Base-by-base conservation (phyloP, 2,113 vertebrate species). In the Sinocyclocheilus maitianheensis region DNA sequence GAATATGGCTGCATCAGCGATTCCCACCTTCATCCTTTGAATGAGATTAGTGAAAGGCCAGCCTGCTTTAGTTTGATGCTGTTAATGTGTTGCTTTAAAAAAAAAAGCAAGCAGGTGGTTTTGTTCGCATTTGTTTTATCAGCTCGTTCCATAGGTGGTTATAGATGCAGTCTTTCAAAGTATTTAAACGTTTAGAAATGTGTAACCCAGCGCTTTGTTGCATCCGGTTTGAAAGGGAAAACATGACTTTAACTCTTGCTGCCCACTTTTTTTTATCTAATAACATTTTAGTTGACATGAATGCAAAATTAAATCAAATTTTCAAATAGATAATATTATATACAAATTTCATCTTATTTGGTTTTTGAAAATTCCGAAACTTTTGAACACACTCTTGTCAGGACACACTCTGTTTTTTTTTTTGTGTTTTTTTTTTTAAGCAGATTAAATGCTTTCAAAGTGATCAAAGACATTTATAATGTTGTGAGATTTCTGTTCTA, bases 1-100 rank as follows among this genome's bases (percentile, higher is more conserved):
- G 58, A 78, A 85, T 86, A 74, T 51, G 67, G 81, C 87, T 85
- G 74, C 63, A 76, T 89, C 86, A 91, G 87, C 86, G 85, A 74
- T 76, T 86, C 82, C 65, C 69, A 74, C n/a, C 4, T 83, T 85
- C 71, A 85, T 84, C 65, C 43, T 85, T 71, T 30, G 43, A 86
- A 85, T 86, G 67, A 84, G 62, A 85, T 84, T 81, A 87, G 43
- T 58, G 77, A 67, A 82, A 80, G 77, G 63, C 84, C 86, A 77
- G 26, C 16, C 26, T 90, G 58, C 88, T 86, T 86, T 85, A 88
- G 79, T 83, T 86, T 84, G 77, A 75, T 67, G 79, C 13, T 60
- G 72, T 85, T 79, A 79, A 72, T 67, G 63, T 67, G 34, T 75
- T 86, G 22, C 14, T 51, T 60, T 74, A 71, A 69, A 86, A 78